These are phyloP conservation scores for Ailurus styani DNA, from an alignment of 2,113 vertebrate species.

Conservation along the genomic window DNA sequence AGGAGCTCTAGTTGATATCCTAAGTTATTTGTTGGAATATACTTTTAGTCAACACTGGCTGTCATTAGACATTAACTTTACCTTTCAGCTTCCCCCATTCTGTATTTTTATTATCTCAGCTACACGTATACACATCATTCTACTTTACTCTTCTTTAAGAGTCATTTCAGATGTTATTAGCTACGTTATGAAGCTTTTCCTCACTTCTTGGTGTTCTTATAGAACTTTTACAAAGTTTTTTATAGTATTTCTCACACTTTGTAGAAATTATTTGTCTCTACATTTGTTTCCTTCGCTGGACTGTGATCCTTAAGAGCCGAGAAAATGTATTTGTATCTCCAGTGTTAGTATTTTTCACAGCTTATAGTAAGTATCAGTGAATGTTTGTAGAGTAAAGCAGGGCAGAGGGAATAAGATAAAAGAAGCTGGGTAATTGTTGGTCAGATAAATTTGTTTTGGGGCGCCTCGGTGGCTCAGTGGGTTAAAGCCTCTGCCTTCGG, in stretches of 20 bases:
- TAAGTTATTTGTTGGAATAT: background rate
- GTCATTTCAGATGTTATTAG: background rate
- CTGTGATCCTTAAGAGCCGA: background rate
- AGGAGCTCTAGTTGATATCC: background rate
- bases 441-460: constrained; percentile 12
- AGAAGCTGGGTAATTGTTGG: background rate
- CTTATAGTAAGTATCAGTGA: background rate
- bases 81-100: background rate
- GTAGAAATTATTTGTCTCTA: background rate
- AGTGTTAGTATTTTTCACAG: background rate
- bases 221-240: constrained; percentile 1
- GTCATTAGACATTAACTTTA: background rate
- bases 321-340: background rate
- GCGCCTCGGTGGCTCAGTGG: too few relatives aligned
- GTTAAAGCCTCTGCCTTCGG: too few relatives aligned
- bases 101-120: background rate
- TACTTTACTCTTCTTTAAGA: background rate
- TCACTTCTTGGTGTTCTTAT: background rate
- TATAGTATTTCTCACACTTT: background rate
- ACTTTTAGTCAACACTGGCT: background rate
- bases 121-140: background rate
- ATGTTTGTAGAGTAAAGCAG: background rate
- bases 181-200: background rate
- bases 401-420: background rate
- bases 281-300: background rate